Evolutionary conservation across 2,888 invertebrate genomes (phyloP).

Genomic region (Latrodectus elegans): DNA sequence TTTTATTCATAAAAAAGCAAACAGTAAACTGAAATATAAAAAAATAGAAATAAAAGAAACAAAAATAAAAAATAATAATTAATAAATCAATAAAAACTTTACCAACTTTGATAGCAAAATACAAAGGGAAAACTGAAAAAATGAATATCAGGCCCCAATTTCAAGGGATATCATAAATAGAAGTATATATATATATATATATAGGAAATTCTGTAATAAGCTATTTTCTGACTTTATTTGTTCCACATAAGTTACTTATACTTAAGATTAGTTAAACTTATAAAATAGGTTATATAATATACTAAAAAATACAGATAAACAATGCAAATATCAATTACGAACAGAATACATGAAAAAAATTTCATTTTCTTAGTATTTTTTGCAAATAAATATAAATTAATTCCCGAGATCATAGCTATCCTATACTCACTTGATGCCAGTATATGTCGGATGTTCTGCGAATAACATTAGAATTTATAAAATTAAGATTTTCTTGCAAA

Average conservation of each 20-base stretch:
- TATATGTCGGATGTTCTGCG: conserved; percentile 80
- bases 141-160: too few species aligned
- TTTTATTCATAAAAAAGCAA: too few species aligned
- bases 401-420: not conserved
- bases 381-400: not conserved
- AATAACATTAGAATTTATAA: conserved; percentile 80
- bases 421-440: conserved; percentile 85
- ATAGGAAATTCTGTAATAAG: too few species aligned
- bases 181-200: too few species aligned
- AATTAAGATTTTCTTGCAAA: conserved; percentile 81
- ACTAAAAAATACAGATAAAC: not conserved
- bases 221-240: too few species aligned
- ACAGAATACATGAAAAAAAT: not conserved
- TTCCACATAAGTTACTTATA: not conserved
- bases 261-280: not conserved
- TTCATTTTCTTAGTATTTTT: not conserved
- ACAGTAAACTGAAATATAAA: too few species aligned
- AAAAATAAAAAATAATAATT: too few species aligned
- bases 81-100: too few species aligned
- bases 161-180: too few species aligned
- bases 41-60: too few species aligned
- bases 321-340: not conserved
- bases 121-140: too few species aligned
- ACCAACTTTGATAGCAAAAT: too few species aligned
- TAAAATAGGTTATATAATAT: not conserved